These are phyloP conservation scores for Seriola rivoliana DNA, from an alignment of 2,113 vertebrate species.

Conservation along the genomic window DNA sequence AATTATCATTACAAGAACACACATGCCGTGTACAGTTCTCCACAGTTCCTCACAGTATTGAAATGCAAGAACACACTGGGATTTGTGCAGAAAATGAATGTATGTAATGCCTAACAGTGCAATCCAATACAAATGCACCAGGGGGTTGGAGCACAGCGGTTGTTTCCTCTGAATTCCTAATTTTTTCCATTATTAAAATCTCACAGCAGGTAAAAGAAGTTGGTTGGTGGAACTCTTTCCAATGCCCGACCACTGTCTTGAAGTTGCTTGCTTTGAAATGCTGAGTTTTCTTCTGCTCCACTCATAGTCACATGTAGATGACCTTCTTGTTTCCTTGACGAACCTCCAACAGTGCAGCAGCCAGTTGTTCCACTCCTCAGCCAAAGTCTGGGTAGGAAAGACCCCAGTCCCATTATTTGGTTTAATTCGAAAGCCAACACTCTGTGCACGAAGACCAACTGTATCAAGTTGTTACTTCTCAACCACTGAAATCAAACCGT, in stretches of 20 bases:
- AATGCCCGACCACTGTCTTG: background rate
- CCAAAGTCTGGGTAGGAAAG: slow-evolving; percentile 24
- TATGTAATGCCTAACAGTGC: background rate
- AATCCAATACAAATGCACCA: background rate
- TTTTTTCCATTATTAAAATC: background rate
- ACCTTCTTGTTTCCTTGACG: slow-evolving; percentile 4
- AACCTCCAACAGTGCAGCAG: slow-evolving; percentile 6
- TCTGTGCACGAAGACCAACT: slow-evolving; percentile 4
- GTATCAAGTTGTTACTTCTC: slow-evolving; percentile 20
- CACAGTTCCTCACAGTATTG: background rate
- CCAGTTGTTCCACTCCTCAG: slow-evolving; percentile 21
- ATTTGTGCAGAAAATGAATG: background rate
- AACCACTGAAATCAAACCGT: slow-evolving; percentile 33
- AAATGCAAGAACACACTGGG: background rate
- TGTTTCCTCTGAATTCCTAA: background rate
- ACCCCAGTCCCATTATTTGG: slow-evolving; percentile 26
- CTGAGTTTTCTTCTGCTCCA: background rate
- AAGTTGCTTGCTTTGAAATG: slow-evolving; percentile 1
- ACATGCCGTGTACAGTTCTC: no score
- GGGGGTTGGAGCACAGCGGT: background rate
- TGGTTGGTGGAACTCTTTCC: background rate
- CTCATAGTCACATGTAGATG: background rate
- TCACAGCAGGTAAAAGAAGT: slow-evolving; percentile 11
- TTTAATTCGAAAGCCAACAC: slow-evolving; percentile 25
- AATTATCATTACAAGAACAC: background rate